A percentile compares a stretch with the other conserved stretches of the same genome.
phyloP scores from a whole-genome alignment of 2,888 invertebrate genomes.

The Psylliodes chrysocephalus region DNA sequence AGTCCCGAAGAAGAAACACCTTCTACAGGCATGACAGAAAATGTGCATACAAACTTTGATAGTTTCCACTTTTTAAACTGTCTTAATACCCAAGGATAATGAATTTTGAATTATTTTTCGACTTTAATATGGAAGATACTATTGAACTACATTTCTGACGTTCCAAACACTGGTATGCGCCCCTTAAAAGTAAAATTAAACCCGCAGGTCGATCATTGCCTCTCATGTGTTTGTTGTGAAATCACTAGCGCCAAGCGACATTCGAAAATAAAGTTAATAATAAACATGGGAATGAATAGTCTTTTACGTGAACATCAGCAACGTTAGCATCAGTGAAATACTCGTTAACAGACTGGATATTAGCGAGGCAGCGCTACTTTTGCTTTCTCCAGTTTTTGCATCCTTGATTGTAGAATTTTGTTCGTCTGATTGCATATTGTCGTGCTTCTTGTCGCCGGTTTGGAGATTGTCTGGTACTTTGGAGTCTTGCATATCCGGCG shows the following conservation, averaged over 20 bases:
- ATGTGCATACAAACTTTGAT: no score
- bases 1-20: no score
- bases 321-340: background rate
- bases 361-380: background rate
- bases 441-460: conserved; percentile 56
- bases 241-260: conserved; percentile 10
- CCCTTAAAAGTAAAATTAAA: no score
- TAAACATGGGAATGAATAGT: background rate
- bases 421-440: conserved; percentile 60
- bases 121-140: no score
- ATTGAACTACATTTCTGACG: no score
- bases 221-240: background rate
- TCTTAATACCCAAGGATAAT: no score
- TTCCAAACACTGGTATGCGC: no score
- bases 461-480: conserved; percentile 39
- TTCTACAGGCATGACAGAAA: no score
- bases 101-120: no score
- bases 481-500: conserved; percentile 41
- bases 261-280: background rate
- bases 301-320: conserved; percentile 10
- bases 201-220: background rate
- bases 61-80: no score
- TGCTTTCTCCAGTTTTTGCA: conserved; percentile 33
- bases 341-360: background rate
- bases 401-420: conserved; percentile 57